These are phyloP conservation scores for Hoplostethus atlanticus DNA, from an alignment of 2,797 vertebrate genomes.

Conservation along the genomic window DNA sequence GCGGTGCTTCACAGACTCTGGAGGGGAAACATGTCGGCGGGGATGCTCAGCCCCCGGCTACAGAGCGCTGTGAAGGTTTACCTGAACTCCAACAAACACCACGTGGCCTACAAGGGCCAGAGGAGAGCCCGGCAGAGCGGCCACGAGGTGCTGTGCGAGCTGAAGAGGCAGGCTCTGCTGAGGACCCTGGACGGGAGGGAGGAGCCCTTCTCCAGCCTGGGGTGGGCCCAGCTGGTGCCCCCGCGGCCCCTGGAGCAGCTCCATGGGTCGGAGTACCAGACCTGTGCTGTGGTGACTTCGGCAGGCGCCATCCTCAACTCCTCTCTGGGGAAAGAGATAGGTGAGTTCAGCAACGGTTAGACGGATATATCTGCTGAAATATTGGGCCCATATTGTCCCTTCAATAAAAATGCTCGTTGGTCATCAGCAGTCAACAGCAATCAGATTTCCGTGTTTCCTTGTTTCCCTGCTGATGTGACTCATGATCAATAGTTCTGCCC, in stretches of 20 bases:
- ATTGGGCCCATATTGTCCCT: neutral
- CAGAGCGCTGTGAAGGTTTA: conserved; percentile 86
- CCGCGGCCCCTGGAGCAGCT: conserved; percentile 79
- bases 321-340: conserved; percentile 89
- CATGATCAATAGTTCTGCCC: no score
- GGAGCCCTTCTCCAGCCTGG: conserved; percentile 85
- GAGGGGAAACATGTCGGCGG: conserved; percentile 85
- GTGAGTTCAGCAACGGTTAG: conserved; percentile 70
- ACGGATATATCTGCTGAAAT: neutral
- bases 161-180: conserved; percentile 80
- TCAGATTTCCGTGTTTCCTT: no score
- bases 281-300: conserved; percentile 91
- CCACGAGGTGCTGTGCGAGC: conserved; percentile 83
- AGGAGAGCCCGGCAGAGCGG: conserved; percentile 62
- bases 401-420: no score
- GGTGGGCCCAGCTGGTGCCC: conserved; percentile 87
- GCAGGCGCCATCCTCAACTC: conserved; percentile 90
- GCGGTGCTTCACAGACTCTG: conserved; percentile 86
- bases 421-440: no score
- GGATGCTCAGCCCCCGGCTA: conserved; percentile 86
- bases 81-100: conserved; percentile 85
- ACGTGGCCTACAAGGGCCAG: conserved; percentile 83
- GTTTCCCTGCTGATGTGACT: no score
- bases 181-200: conserved; percentile 88
- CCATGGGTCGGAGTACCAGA: conserved; percentile 76